Evolutionary conservation across 2,888 invertebrate species (phyloP).

Genomic region (Watsonalla binaria): DNA sequence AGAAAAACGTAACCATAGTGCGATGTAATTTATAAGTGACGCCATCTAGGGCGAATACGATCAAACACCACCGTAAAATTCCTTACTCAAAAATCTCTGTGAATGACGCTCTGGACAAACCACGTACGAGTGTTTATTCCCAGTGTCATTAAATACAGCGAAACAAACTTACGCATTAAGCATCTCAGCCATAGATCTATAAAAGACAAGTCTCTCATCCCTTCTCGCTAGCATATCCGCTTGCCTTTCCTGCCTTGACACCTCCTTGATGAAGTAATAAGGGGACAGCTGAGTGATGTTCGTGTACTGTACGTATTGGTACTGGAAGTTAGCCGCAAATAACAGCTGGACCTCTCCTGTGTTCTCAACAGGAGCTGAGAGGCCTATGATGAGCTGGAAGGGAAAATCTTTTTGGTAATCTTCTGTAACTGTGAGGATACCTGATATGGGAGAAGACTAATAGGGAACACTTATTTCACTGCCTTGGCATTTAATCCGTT

Average conservation of each 20-base stretch:
- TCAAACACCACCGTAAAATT: too few species aligned
- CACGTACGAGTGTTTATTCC: too few species aligned
- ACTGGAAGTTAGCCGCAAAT: constrained; percentile 81
- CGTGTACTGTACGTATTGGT: constrained; percentile 77
- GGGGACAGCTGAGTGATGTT: constrained; percentile 72
- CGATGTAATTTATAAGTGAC: too few species aligned
- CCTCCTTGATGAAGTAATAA: constrained; percentile 66
- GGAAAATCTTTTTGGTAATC: too few species aligned
- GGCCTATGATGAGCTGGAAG: constrained; percentile 78
- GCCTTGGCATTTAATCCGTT: too few species aligned
- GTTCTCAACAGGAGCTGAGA: constrained; percentile 77
- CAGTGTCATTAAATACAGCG: neutral
- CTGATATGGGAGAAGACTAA: too few species aligned
- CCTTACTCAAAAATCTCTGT: too few species aligned
- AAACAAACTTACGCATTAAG: constrained; percentile 48
- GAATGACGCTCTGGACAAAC: too few species aligned
- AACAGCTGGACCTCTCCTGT: constrained; percentile 72
- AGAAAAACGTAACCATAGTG: too few species aligned
- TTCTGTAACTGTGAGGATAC: too few species aligned
- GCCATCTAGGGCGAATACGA: too few species aligned
- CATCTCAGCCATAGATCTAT: constrained; percentile 51
- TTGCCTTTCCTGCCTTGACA: constrained; percentile 58
- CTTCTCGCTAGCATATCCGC: constrained; percentile 41
- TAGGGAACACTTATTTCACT: too few species aligned
- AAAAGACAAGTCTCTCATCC: constrained; percentile 60